Evolutionary conservation across 2,113 vertebrate genomes (phyloP), one percentile per base, ranked within the genome.

Genomic region (Pollachius pollachius): DNA sequence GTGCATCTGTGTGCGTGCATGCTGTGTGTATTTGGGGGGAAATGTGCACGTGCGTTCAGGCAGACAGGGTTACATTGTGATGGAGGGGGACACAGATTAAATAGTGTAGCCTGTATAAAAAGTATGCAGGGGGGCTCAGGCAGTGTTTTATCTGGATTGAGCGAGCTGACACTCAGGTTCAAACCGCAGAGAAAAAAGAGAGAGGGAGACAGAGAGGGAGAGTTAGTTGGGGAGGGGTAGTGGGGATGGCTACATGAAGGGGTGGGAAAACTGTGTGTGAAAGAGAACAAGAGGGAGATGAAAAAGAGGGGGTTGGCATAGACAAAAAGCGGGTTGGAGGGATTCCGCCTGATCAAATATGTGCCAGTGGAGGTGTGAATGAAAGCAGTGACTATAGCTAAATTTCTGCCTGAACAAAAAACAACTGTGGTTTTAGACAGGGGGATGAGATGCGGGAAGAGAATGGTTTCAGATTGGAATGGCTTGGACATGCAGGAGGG

Each of bases 271-370:
- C 88, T 87, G 86, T 87, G 85, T 85, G 81, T 86, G 86, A 86
- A 88, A 89, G 82, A 87, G 87, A 90, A 88, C 78, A 89, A 88
- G 80, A 87, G 85, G 74, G 85, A 82, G 75, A 89, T 75, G 68
- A 19, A 82, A 82, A 76, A 75, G 83, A 73, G 79, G 78, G 78
- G 79, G 81, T 66, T 70, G 78, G 52, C 73, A 77, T 65, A 79
- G 80, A 81, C 82, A 90, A 89, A 90, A 77, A 83, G 70, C 65
- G 84, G 75, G 75, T 63, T 85, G 69, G 70, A 74, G 73, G 78
- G 82, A 82, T 87, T 87, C 81, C 71, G 79, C 68, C 84, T 85
- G 84, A 91, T 87, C 86, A 91, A 92, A 91, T 89, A 90, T 89
- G 89, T 89, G 85, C 82, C 86, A 81, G 78, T 86, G 87, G 87